Evolutionary conservation across 2,113 vertebrate genomes (phyloP), one percentile per base, ranked within the genome.

Genomic region (Sclerurus mexicanus): DNA sequence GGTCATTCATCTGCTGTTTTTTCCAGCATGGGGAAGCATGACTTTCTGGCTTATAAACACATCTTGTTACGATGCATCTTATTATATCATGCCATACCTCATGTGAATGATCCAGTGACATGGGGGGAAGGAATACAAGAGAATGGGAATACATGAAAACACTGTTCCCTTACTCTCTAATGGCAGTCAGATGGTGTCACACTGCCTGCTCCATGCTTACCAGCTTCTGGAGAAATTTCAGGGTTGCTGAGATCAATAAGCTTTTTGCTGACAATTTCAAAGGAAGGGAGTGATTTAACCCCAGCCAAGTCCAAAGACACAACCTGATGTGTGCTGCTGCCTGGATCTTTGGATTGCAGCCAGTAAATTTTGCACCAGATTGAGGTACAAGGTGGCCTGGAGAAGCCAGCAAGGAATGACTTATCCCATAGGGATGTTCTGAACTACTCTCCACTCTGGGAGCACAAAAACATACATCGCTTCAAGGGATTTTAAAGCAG

Each of bases 381-480:
- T 8, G 21, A 85, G 53, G 67, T 55, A 86, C 28, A 42, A 53
- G 72, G 30, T 50, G 42, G 25, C n/a, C 67, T 83, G 63, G 85
- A 84, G 64, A 74, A 67, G 55, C 23, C 79, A 81, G 46, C 9
- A 81, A 67, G 72, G 44, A 74, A 37, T 24, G 28, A 13, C 28
- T 91, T 75, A n/a, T 25, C 40, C 40, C 27, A 7, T 5, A 30
- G 63, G 2, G 14, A 14, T 2, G 16, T 73, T 77, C 50, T 78
- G 68, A 73, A 35, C 30, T 67, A 6, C 37, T 81, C 46, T 12
- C 20, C 18, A 6, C 33, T 77, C 59, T 30, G 39, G 42, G 22
- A 89, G 16, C 68, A 63, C 4, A 72, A 74, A 69, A 58, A 0
- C 33, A 7, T 14, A 7, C 11, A 39, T 20, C 0, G 0, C 33